Base-by-base conservation (phyloP, 2,113 vertebrate genomes). In the Labrus mixtus region DNA sequence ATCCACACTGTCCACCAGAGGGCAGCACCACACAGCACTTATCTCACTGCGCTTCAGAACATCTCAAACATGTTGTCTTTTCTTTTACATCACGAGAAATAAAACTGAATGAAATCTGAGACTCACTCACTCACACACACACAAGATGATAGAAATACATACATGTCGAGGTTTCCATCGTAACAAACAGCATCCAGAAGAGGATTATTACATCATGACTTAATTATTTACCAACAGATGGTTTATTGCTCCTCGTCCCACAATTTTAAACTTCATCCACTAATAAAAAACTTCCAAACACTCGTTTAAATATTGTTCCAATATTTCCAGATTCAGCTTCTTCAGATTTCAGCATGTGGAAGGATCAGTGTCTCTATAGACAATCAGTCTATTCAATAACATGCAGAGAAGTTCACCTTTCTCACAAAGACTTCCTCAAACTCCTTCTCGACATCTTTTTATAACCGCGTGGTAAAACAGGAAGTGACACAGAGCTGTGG, bases 1-100 rank as follows among this genome's bases (percentile, higher is more conserved):
- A 10, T 11, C 11, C 43, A 11, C 13, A 46, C 1, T 17, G 12
- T 48, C 46, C 46, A 48, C 54, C 22, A 64, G 83, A 17, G 19
- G 87, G 87, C 81, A 83, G 78, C 83, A 83, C 33, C 51, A 61
- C 74, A 78, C 55, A 45, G 67, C 62, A 39, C 36, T 70, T 61
- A 22, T 78, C 13, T 45, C 22, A 60, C 50, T 43, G 48, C 1
- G 13, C 6, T 17, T 1, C 2, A 6, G 1, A 46, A 16, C 12
- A 15, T 33, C 29, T 25, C 25, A 25, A 36, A 39, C 7, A 41
- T 25, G 25, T 25, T 25, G 25, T 25, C 25, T 25, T 25, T 25
- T 25, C 3, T 25, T 25, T 25, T 25, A 25, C 25, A 25, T 25
- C 25, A 25, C 25, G 29, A 8, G 41, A 1, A 72, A 62, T 6